Conservation (phyloP, 1,140 invertebrate species). For the Arctopsyche grandis region DNA sequence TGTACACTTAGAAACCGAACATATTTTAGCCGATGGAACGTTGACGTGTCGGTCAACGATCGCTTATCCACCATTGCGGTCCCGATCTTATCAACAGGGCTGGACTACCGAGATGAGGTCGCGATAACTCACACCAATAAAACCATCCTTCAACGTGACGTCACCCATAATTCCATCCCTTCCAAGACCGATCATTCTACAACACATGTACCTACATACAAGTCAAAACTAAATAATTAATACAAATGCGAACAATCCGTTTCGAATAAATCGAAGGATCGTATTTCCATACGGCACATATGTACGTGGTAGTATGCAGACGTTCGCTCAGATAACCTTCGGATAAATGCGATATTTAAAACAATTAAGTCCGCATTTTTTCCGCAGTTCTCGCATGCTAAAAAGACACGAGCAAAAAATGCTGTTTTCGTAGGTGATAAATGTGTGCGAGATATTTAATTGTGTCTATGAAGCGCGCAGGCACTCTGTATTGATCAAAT, state of each 20-base stretch:
- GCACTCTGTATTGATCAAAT: constrained; percentile 39
- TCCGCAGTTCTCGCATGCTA: background rate
- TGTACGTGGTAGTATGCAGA: too few relatives aligned
- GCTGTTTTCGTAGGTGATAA: background rate
- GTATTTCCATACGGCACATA: constrained; percentile 18
- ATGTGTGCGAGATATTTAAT: background rate
- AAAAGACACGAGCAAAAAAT: background rate
- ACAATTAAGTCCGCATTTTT: constrained; percentile 16
- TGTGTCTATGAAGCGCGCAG: background rate
- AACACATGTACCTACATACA: too few relatives aligned
- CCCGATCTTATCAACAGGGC: background rate
- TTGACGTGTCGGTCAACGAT: background rate
- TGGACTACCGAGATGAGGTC: background rate
- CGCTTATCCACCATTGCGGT: background rate
- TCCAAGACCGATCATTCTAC: background rate
- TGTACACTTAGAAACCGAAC: background rate
- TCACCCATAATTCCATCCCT: background rate
- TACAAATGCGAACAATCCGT: constrained; percentile 22
- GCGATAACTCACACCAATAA: background rate
- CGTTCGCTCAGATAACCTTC: constrained; percentile 1
- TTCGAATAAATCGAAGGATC: background rate
- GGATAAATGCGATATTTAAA: constrained; percentile 6
- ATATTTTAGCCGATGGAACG: background rate
- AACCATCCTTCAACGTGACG: constrained; percentile 6
- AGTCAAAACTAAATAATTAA: background rate